A percentile compares a stretch with the other conserved stretches of the same genome.
Conservation (phyloP, 2,888 invertebrate genomes). For the Himalopsyche japonica region DNA sequence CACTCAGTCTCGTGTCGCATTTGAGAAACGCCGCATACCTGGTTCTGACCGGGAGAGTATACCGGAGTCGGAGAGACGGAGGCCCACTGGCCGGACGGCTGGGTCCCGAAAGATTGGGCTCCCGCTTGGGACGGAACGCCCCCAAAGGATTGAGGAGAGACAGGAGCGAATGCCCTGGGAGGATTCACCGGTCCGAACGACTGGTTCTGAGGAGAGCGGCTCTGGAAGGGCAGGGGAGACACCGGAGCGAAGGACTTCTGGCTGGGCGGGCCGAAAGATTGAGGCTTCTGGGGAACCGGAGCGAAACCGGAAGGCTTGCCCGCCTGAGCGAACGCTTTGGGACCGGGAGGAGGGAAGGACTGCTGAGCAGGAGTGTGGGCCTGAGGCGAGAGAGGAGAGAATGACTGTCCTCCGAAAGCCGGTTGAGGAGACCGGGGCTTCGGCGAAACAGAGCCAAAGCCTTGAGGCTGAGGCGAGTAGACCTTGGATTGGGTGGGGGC, state of each 20-base stretch:
- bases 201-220: slow-evolving; percentile 34
- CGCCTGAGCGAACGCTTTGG: slow-evolving; percentile 13
- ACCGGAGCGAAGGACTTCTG: slow-evolving; percentile 20
- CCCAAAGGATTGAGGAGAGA: slow-evolving; percentile 22
- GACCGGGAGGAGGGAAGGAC: slow-evolving; percentile 38
- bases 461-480: slow-evolving; percentile 49
- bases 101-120: neutral
- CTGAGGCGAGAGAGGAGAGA: slow-evolving; percentile 28
- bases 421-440: slow-evolving; percentile 23
- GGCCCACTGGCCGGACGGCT: neutral
- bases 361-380: slow-evolving; percentile 32
- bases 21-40: slow-evolving; percentile 40
- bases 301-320: slow-evolving; percentile 5
- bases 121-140: slow-evolving; percentile 47
- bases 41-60: slow-evolving; percentile 29
- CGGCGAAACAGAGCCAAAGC: slow-evolving; percentile 5
- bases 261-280: neutral
- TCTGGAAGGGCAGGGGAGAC: neutral
- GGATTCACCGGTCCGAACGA: neutral
- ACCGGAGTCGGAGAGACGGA: slow-evolving; percentile 6
- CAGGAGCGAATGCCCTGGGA: slow-evolving; percentile 44
- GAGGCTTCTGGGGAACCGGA: neutral
- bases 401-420: neutral
- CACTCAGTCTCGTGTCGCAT: slow-evolving; percentile 18
- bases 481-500: slow-evolving; percentile 50